These are phyloP conservation scores for Galleria mellonella DNA, from an alignment of 1,140 invertebrate species.

Conservation along the genomic window DNA sequence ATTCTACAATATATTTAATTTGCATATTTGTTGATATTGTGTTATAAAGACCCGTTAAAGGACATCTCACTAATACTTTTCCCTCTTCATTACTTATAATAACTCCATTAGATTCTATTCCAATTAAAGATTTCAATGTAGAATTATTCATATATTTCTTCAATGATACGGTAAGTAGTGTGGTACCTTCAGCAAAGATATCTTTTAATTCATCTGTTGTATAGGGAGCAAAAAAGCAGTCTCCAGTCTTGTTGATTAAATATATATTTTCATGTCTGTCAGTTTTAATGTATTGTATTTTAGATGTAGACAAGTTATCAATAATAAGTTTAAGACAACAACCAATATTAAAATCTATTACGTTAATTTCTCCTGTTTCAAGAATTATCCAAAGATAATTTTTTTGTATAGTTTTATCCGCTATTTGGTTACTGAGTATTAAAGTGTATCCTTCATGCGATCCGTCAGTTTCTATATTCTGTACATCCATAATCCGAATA, in stretches of 20 bases:
- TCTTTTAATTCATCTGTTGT: constrained; percentile 22
- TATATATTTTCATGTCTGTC: constrained; percentile 22
- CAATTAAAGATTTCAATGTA: constrained; percentile 8
- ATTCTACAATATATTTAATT: constrained; percentile 27
- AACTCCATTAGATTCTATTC: constrained; percentile 21
- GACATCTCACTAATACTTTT: constrained; percentile 35
- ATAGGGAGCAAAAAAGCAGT: constrained; percentile 28
- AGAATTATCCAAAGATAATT: constrained; percentile 42
- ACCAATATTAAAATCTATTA: constrained; percentile 28
- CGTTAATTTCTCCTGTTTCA: constrained; percentile 34
- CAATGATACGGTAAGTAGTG: constrained; percentile 23
- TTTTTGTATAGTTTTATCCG: constrained; percentile 28
- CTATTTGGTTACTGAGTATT: constrained; percentile 28
- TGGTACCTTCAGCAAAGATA: constrained; percentile 20
- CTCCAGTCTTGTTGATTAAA: constrained; percentile 50
- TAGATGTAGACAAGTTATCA: constrained; percentile 35
- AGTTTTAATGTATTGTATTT: constrained; percentile 29
- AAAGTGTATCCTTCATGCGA: constrained; percentile 8
- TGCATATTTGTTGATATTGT: constrained; percentile 15
- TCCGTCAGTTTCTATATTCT: constrained; percentile 14
- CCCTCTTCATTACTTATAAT: constrained; percentile 17
- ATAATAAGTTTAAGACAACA: constrained; percentile 26
- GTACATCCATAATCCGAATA: constrained; percentile 24
- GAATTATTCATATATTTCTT: constrained; percentile 24
- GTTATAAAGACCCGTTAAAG: constrained; percentile 32